Evolutionary conservation across 2,797 vertebrate genomes (phyloP).

Genomic region (Chrysocyon brachyurus): DNA sequence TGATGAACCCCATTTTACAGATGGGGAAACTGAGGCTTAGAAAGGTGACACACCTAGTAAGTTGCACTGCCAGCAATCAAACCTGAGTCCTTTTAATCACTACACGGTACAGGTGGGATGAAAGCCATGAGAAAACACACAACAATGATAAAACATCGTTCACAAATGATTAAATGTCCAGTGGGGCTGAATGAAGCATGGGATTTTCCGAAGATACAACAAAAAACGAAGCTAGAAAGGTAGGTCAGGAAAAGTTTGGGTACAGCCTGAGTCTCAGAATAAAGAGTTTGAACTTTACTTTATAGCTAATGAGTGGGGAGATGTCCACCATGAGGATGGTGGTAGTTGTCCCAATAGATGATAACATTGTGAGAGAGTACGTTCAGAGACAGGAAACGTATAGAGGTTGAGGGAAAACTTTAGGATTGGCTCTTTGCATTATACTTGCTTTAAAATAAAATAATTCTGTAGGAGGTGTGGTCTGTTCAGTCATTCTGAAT

Average conservation of each 20-base stretch:
- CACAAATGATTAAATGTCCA: not conserved
- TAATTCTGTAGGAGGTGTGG: not conserved
- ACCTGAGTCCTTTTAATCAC: not conserved
- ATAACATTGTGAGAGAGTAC: not conserved
- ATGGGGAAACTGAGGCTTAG: not conserved
- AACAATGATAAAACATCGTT: not conserved
- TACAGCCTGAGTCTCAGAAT: not conserved
- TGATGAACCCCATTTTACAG: not conserved
- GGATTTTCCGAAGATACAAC: not conserved
- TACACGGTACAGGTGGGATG: not conserved
- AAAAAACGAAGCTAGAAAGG: not conserved
- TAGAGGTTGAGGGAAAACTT: not conserved
- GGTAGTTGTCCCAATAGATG: not conserved
- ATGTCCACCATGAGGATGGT: not conserved
- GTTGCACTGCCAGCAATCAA: not conserved
- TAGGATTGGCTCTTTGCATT: not conserved
- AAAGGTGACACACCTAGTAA: not conserved
- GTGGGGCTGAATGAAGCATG: not conserved
- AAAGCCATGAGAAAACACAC: not conserved
- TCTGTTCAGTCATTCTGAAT: not conserved
- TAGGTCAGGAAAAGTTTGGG: not conserved
- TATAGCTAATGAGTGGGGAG: not conserved
- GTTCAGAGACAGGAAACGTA: not conserved
- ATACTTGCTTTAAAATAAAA: slow-evolving; percentile 6
- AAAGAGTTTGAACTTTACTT: not conserved